Conservation (phyloP, 2,797 vertebrate genomes). For the Danio albolineatus region DNA sequence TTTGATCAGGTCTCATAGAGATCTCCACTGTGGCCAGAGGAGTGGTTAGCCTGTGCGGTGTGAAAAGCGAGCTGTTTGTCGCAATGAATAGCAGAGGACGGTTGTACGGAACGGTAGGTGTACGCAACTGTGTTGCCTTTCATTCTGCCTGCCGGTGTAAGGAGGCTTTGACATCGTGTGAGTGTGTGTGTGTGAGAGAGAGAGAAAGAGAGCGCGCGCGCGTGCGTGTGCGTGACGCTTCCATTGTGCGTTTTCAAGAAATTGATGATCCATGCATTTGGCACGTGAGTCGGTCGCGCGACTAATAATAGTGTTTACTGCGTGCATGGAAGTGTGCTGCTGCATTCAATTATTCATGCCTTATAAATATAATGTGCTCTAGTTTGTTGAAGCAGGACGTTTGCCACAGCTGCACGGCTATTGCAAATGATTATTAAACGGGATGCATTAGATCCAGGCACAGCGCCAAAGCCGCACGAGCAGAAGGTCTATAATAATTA, state of each 20-base stretch:
- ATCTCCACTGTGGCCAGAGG: constrained; percentile 95
- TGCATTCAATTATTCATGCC: constrained; percentile 13
- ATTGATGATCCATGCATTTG: constrained; percentile 20
- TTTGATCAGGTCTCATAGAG: constrained; percentile 89
- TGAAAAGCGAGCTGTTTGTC: constrained; percentile 89
- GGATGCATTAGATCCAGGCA: constrained; percentile 29
- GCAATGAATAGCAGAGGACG: constrained; percentile 94
- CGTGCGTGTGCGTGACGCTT: background rate
- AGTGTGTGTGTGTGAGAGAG: background rate
- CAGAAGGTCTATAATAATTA: constrained; percentile 10
- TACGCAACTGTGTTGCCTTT: constrained; percentile 56
- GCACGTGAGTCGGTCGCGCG: background rate
- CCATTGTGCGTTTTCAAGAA: constrained; percentile 1
- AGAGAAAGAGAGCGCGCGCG: no score
- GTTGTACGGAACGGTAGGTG: constrained; percentile 92
- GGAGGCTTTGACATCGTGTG: constrained; percentile 13
- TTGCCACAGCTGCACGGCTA: constrained; percentile 2
- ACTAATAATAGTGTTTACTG: constrained; percentile 26
- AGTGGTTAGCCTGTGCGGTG: constrained; percentile 92
- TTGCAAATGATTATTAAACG: constrained; percentile 15
- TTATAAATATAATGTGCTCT: constrained; percentile 1
- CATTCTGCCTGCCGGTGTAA: background rate
- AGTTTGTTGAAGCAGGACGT: background rate
- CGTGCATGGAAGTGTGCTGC: constrained; percentile 3
- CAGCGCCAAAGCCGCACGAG: constrained; percentile 13